Evolutionary conservation across 2,797 vertebrate genomes (phyloP), one percentile per base, ranked within the genome.

Genomic region (Scolopax bukidnonensis): DNA sequence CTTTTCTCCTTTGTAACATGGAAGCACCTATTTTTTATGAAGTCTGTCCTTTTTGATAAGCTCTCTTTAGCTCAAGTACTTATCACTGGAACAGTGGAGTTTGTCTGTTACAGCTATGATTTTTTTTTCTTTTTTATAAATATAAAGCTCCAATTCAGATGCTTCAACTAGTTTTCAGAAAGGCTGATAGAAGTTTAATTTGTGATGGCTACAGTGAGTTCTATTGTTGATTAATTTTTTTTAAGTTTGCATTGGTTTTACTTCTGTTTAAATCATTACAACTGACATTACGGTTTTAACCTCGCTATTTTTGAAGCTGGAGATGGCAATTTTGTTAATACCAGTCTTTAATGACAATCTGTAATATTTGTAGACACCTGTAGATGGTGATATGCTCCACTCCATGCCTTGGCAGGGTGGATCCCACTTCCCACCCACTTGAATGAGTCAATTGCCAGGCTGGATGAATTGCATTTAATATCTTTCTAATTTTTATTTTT

Each of bases 331-430:
- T 40, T 12, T 5, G 19, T 40, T 18, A 41, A 19, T 51, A 11
- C 19, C 23, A 1, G 33, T 17, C 16, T 33, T 10, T 24, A n/a
- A 30, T 9, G 43, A 33, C 5, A 12, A 8, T 32, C 38, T 91
- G 95, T 43, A 86, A 8, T 97, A 54, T 56, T 23, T 77, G 24
- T 12, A 59, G 13, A 9, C 30, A 56, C 94, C 97, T 84, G 73
- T 89, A 96, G 97, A 48, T 89, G 96, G 87, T 87, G 54, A 67
- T 78, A 14, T 5, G 32, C 30, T 68, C 86, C 47, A 18, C 30
- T 67, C 41, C 32, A 3, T 68, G 50, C 17, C 30, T 33, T 23
- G 32, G 30, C 16, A 0, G 32, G 47, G 57, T 51, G 57, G 50
- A 25, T 57, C 61, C 40, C 3, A 2, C 41, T 43, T 16, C 48